Evolutionary conservation across 2,113 vertebrate genomes (phyloP).

Genomic region (Meleagris gallopavo): DNA sequence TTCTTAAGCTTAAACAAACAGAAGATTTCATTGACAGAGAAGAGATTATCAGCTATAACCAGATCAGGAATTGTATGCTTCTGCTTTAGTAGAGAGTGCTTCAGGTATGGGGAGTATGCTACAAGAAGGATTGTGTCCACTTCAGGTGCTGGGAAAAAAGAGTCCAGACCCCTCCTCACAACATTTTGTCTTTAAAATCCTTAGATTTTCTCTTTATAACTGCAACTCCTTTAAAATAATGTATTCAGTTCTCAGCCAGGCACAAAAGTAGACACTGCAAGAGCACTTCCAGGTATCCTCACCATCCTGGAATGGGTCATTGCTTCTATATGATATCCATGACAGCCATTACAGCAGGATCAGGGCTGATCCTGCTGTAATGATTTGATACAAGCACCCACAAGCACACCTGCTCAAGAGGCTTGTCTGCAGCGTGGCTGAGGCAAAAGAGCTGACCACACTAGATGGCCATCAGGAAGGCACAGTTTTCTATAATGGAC

Average conservation of each 20-base stretch:
- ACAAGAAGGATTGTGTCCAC: neutral
- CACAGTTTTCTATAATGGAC: neutral
- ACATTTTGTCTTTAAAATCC: neutral
- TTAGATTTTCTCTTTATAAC: neutral
- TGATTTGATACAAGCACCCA: neutral
- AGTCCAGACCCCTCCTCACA: neutral
- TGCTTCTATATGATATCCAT: neutral
- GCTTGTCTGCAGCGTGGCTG: neutral
- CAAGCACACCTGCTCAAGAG: neutral
- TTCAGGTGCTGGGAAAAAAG: neutral
- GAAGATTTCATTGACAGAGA: neutral
- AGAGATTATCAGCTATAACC: neutral
- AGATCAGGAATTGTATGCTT: neutral
- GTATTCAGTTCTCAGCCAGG: neutral
- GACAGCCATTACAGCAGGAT: neutral
- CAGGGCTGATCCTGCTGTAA: too few species aligned
- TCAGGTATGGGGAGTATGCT: neutral
- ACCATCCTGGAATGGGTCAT: neutral
- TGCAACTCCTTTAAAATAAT: neutral
- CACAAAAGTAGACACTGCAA: neutral
- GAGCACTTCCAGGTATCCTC: neutral
- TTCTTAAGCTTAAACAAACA: neutral
- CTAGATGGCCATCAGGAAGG: neutral
- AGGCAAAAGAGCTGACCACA: neutral
- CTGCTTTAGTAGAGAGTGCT: neutral